A percentile compares a stretch with the other conserved stretches of the same genome.
These are phyloP conservation scores for Drosophila aff. DNA, from an alignment of 1,140 invertebrate species.

Conservation along the genomic window DNA sequence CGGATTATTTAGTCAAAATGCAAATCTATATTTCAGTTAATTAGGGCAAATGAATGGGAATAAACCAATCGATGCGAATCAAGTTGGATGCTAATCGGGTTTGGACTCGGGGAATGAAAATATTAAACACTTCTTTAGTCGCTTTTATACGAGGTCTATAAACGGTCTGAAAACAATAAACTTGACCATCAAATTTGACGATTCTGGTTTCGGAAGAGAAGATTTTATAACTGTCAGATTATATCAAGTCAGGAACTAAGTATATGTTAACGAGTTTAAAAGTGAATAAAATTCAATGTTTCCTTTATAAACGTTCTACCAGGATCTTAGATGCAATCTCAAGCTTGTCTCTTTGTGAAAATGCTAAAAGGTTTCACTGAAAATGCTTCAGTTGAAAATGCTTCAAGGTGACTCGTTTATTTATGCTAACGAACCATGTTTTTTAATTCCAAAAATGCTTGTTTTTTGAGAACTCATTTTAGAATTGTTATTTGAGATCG, in stretches of 20 bases:
- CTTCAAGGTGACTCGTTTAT: no score
- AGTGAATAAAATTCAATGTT: not conserved
- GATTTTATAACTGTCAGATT: not conserved
- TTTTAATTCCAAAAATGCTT: not conserved
- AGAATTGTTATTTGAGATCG: slow-evolving; percentile 10
- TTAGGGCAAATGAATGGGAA: slow-evolving; percentile 17
- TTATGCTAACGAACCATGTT: slow-evolving; percentile 26
- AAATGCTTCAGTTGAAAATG: not conserved
- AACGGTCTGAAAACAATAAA: slow-evolving; percentile 7
- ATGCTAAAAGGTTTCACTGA: slow-evolving; percentile 16
- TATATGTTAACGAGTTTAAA: not conserved
- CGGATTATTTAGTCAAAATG: slow-evolving; percentile 11
- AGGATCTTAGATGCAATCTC: not conserved
- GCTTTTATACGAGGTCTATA: slow-evolving; percentile 23
- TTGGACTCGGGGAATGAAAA: not conserved
- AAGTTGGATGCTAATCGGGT: slow-evolving; percentile 11
- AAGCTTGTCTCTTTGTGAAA: not conserved
- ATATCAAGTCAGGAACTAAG: not conserved
- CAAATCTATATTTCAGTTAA: slow-evolving; percentile 14
- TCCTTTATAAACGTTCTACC: not conserved
- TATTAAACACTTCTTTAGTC: slow-evolving; percentile 15
- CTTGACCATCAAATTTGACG: not conserved
- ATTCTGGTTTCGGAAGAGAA: slow-evolving; percentile 9
- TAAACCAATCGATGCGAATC: slow-evolving; percentile 12
- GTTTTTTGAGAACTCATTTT: slow-evolving; percentile 11